Percentiles rank a stretch among this genome's conserved stretches.
phyloP scores from a whole-genome alignment of 2,888 invertebrate species.

The Ischnura elegans region DNA sequence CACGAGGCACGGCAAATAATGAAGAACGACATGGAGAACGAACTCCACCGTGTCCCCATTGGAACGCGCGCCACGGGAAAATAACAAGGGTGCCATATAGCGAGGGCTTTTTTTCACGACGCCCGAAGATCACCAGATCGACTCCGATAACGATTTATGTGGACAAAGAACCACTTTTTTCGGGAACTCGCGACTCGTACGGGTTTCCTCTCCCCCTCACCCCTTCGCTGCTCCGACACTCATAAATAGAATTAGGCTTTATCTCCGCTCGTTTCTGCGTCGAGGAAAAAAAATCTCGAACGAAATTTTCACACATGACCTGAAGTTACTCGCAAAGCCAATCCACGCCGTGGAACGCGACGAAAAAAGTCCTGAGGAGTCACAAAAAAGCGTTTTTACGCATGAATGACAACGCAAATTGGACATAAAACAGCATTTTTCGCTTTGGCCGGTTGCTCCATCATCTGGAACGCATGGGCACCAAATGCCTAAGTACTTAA shows the following conservation, averaged over 20 bases:
- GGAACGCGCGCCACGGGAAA: not conserved
- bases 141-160: constrained; percentile 51
- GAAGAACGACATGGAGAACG: not conserved
- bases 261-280: constrained; percentile 18
- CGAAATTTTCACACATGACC: not conserved
- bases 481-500: too few species aligned
- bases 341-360: not conserved
- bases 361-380: not conserved
- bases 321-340: not conserved
- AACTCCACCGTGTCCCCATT: constrained; percentile 2
- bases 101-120: not conserved
- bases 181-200: not conserved
- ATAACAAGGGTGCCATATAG: not conserved
- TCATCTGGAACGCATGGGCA: too few species aligned
- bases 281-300: not conserved
- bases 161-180: constrained; percentile 22
- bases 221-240: not conserved
- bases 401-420: not conserved
- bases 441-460: too few species aligned
- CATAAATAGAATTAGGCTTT: constrained; percentile 38
- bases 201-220: not conserved
- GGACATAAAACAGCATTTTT: not conserved
- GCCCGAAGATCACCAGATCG: not conserved
- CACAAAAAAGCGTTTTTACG: not conserved
- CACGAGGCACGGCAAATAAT: constrained; percentile 33